Percentiles rank a stretch among this genome's conserved stretches.
Conservation (phyloP, 2,888 invertebrate genomes). For the Polyploca ridens region DNA sequence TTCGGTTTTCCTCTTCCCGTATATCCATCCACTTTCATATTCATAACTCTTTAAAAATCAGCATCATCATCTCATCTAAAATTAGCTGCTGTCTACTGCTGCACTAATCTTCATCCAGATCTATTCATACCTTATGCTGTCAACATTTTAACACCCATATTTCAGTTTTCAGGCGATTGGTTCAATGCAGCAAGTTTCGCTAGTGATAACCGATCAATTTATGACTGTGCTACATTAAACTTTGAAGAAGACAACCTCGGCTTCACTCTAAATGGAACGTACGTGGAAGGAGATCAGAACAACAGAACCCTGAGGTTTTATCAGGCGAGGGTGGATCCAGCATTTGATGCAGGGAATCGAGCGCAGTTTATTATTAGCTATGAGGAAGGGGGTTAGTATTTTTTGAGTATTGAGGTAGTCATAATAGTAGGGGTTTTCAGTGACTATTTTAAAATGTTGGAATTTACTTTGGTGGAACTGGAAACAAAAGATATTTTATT, state of each 20-base stretch:
- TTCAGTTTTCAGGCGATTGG: slow-evolving; percentile 78
- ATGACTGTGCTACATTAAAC: slow-evolving; percentile 71
- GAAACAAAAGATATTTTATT: too few species aligned
- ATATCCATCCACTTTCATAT: too few species aligned
- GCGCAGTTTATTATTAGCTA: slow-evolving; percentile 75
- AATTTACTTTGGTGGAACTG: too few species aligned
- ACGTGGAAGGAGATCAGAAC: slow-evolving; percentile 58
- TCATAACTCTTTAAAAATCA: too few species aligned
- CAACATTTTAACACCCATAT: neutral
- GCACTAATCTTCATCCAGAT: too few species aligned
- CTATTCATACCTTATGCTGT: too few species aligned
- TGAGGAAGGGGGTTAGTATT: slow-evolving; percentile 66
- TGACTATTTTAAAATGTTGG: too few species aligned
- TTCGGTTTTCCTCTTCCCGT: too few species aligned
- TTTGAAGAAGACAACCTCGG: slow-evolving; percentile 78
- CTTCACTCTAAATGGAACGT: slow-evolving; percentile 70
- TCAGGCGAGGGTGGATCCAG: slow-evolving; percentile 76
- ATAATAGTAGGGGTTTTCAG: neutral
- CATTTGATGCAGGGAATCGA: slow-evolving; percentile 72
- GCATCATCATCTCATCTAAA: too few species aligned
- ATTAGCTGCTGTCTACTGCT: too few species aligned
- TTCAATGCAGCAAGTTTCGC: slow-evolving; percentile 73
- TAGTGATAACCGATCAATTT: slow-evolving; percentile 67
- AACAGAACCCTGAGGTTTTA: slow-evolving; percentile 75
- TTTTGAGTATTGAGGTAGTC: neutral